Evolutionary conservation across 2,888 invertebrate genomes (phyloP), one percentile per base, ranked within the genome.

Genomic region (Unio delphinus): DNA sequence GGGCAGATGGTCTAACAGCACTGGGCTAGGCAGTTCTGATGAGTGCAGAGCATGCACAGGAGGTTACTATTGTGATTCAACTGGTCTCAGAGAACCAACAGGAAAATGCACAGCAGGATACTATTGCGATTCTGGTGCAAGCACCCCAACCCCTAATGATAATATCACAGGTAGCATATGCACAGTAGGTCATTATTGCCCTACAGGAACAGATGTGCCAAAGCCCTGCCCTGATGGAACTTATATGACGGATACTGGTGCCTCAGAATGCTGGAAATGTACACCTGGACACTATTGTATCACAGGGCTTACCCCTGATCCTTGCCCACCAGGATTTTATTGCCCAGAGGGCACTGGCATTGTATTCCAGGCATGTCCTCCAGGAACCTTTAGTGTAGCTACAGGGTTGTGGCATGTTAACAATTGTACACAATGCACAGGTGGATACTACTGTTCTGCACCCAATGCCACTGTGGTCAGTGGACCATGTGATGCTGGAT

Each of bases 291-390:
- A 81, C 72, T 86, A 84, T 72, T 86, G 86, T 75, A 74, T 76
- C 15, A 81, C 83, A 18, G 84, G 83, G 6, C 73, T 83, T 7
- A 80, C 78, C 34, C 81, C 83, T 8, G 80, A 81, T 45, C 73
- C 74, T 56, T 89, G 89, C 70, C 86, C 87, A 34, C 79, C 82
- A 26, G 89, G 89, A 0, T 86, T 81, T 73, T 88, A 84, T 72
- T 89, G 89, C 75, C 88, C 87, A 28, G 81, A 81, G 62, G 86
- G 89, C 26, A 87, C 87, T 11, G 88, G 88, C 6, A 64, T 79
- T 17, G 82, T 87, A 8, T 86, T 83, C 81, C 75, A 86, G 74
- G 78, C 83, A 6, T 89, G 89, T 71, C 89, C 89, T 8, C 73
- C 80, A 7, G 88, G 89, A 4, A 88, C 87, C 0, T 88, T 78